Base-by-base conservation (phyloP, 2,797 vertebrate genomes). In the Notolepis coatsorum region DNA sequence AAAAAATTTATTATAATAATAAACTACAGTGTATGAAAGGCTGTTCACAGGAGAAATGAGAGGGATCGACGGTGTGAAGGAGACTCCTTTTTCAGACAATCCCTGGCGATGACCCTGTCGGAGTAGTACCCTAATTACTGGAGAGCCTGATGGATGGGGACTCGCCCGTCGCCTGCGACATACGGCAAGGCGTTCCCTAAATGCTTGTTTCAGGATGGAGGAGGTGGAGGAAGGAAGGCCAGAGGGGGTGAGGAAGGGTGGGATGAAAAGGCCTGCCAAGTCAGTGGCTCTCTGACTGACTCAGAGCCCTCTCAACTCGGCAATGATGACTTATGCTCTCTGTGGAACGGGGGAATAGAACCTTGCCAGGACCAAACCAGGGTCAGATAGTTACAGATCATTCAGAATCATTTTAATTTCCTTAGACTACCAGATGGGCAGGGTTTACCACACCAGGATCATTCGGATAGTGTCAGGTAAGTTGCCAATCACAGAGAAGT, bases 121-220 rank as follows among this genome's bases (percentile, higher is more conserved):
- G 42, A 61, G 68, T 15, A 47, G 18, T 51, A 45, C 65, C 53
- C 51, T 55, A 58, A 73, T 73, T 66, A 74, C 67, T 68, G 71
- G 62, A 45, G 59, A 25, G 52, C 24, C 56, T 81, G 79, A 81
- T 70, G 66, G 81, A 78, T 75, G 65, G 65, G 61, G 50, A 48
- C 43, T 62, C 35, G 58, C 21, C 6, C 18, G 27, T 23, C 61
- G 61, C 54, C 58, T 46, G 55, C 46, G 52, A 65, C 61, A 65
- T 65, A 42, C 41, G 50, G 46, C 17, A 38, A 41, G 27, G 17
- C 48, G 63, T 61, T 78, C 52, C 61, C 65, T 46, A 45, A 75
- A 67, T 61, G 51, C 62, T 71, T 73, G 57, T 61, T 64, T 70
- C 65, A 45, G 56, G 53, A 61, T 2, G 51, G 50, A 45, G 61